Evolutionary conservation across 2,888 invertebrate species (phyloP).

Genomic region (Pycnomerus fuliginosus): DNA sequence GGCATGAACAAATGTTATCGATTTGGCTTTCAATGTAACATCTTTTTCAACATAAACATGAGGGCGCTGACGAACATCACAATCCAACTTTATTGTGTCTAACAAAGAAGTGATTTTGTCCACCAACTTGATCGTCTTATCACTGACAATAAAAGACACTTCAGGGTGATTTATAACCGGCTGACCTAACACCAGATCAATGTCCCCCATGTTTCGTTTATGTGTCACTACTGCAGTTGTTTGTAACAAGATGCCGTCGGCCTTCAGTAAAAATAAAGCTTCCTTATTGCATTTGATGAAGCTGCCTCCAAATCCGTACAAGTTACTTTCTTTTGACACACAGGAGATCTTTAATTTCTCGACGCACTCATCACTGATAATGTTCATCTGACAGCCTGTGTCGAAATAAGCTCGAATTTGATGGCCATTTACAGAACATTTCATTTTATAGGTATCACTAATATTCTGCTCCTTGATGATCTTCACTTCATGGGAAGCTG

Average conservation of each 20-base stretch:
- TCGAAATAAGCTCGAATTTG: neutral
- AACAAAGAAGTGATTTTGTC: no score
- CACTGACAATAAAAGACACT: slow-evolving; percentile 3
- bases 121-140: neutral
- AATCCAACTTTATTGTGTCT: no score
- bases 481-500: neutral
- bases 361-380: neutral
- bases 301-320: slow-evolving; percentile 9
- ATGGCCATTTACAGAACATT: neutral
- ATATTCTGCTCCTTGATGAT: neutral
- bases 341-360: neutral
- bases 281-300: neutral
- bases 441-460: neutral
- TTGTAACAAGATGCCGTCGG: slow-evolving; percentile 5
- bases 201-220: slow-evolving; percentile 1
- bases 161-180: slow-evolving; percentile 8
- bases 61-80: no score
- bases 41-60: no score
- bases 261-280: neutral
- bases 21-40: no score
- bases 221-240: slow-evolving; percentile 6
- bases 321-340: slow-evolving; percentile 7
- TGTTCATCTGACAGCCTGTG: slow-evolving; percentile 1
- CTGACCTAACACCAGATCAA: slow-evolving; percentile 12
- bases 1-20: no score